phyloP scores from a whole-genome alignment of 2,113 vertebrate species.

The Taurulus bubalis region DNA sequence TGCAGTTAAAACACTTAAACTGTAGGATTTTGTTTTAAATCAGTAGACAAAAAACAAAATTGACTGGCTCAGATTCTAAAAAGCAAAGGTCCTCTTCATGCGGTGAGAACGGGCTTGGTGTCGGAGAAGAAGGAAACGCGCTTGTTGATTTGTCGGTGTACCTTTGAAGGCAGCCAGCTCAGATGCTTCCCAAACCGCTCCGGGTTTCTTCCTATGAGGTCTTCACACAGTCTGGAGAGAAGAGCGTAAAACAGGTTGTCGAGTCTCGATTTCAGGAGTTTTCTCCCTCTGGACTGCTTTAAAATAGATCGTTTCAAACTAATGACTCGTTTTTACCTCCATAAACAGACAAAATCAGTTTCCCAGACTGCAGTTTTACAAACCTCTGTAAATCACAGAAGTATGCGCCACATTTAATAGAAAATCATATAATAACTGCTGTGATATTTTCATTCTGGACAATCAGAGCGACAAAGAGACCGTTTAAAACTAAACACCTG shows the following conservation, averaged over 20 bases:
- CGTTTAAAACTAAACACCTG: no score
- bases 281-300: not conserved
- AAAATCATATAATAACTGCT: no score
- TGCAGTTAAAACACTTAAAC: constrained; percentile 56
- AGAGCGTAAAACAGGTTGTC: not conserved
- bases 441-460: no score
- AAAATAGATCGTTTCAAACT: not conserved
- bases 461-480: no score
- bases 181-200: constrained; percentile 82
- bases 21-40: constrained; percentile 18
- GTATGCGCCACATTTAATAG: no score
- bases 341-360: not conserved
- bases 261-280: not conserved
- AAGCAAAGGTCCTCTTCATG: constrained; percentile 35
- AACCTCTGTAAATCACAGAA: no score
- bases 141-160: constrained; percentile 85
- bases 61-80: constrained; percentile 8
- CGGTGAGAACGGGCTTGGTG: constrained; percentile 24
- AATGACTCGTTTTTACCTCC: not conserved
- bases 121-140: constrained; percentile 89
- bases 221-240: constrained; percentile 87
- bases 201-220: constrained; percentile 88
- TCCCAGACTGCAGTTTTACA: no score
- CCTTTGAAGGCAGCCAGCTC: constrained; percentile 85
- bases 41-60: not conserved